Conservation (phyloP, 2,113 vertebrate species). For the Pygoscelis adeliae region DNA sequence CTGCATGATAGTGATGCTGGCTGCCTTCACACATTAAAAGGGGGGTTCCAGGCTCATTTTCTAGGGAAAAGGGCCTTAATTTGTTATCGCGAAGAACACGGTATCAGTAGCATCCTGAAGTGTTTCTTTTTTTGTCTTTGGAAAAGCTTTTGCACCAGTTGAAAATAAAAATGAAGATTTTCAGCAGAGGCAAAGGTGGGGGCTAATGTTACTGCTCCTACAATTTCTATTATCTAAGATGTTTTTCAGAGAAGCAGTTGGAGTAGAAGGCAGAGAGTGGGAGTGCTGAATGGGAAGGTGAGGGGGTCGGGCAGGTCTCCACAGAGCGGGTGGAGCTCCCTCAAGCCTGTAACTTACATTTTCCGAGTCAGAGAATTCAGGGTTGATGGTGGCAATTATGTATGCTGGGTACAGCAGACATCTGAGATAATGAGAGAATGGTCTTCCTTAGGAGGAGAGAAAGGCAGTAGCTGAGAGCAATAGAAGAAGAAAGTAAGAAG, state of each 20-base stretch:
- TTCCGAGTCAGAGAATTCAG: conserved; percentile 17
- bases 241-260: background rate
- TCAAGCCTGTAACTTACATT: background rate
- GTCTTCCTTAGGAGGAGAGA: background rate
- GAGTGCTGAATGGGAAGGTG: background rate
- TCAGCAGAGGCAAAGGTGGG: background rate
- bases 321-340: background rate
- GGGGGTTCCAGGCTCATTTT: background rate
- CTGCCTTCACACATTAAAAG: background rate
- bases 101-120: background rate
- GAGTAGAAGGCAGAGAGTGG: background rate
- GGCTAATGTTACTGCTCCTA: background rate
- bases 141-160: background rate
- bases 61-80: background rate
- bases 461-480: conserved; percentile 17
- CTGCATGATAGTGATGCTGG: background rate
- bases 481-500: background rate
- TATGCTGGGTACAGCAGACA: background rate
- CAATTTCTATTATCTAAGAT: background rate
- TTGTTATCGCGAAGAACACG: background rate
- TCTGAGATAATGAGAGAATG: conserved; percentile 2
- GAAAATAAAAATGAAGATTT: background rate
- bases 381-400: background rate
- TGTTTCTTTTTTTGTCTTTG: background rate
- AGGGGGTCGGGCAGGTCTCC: background rate